Evolutionary conservation across 2,888 invertebrate species (phyloP).

Genomic region (Ennomos fuscantarius): DNA sequence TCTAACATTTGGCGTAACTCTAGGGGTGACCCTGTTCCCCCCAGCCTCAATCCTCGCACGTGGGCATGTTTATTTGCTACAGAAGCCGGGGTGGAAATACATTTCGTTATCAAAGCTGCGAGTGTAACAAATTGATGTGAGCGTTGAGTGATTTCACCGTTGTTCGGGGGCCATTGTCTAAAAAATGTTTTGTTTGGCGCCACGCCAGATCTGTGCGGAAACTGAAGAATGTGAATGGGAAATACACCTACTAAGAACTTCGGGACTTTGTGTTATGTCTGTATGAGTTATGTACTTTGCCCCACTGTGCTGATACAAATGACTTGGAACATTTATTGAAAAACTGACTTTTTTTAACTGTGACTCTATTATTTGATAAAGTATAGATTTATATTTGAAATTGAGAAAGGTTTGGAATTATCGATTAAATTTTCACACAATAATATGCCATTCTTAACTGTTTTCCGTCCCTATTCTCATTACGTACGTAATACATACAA

Average conservation of each 20-base stretch:
- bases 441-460: no score
- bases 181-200: conserved; percentile 42
- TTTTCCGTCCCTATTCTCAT: no score
- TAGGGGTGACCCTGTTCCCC: background rate
- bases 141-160: conserved; percentile 39
- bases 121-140: conserved; percentile 35
- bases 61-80: conserved; percentile 31
- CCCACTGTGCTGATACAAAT: background rate
- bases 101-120: conserved; percentile 33
- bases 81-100: conserved; percentile 29
- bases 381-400: no score
- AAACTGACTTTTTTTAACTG: no score
- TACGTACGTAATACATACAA: no score
- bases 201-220: conserved; percentile 31
- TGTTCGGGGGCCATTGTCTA: conserved; percentile 30
- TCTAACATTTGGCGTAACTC: no score
- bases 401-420: no score
- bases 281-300: conserved; percentile 7
- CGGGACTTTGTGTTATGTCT: conserved; percentile 17
- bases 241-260: conserved; percentile 19
- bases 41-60: conserved; percentile 13
- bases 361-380: no score
- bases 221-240: conserved; percentile 23
- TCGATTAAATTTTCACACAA: no score
- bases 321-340: no score